Evolutionary conservation across 2,797 vertebrate genomes (phyloP), one percentile per base, ranked within the genome.

Genomic region (Lemur catta): DNA sequence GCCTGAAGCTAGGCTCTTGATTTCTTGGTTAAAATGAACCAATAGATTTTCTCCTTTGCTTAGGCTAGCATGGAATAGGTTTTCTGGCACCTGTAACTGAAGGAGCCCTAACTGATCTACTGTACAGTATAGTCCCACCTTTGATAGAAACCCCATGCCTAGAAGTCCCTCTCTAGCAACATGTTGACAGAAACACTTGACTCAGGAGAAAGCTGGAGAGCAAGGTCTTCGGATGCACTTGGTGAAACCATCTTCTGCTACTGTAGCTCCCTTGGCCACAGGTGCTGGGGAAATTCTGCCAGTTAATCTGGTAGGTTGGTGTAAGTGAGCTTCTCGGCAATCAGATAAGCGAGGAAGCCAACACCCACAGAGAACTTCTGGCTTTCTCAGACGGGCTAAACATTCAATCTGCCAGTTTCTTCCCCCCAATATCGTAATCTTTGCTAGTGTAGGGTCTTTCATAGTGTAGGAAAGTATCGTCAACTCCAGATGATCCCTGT

Each of bases 251-350:
- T 22, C 67, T 63, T 41, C 43, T 4, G 89, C 67, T n/a, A 24
- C n/a, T 24, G 14, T 6, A 41, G 84, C 63, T 57, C 35, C 50
- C 78, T 41, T 43, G 88, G 96, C 89, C 38, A 2, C 13, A 46
- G 85, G 63, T 14, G 13, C 67, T 1, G 35, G 71, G 86, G 76
- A 59, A 48, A 46, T 8, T 12, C 81, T 93, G 93, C 89, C 94
- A 71, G 84, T 52, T 82, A 93, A 92, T 84, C 95, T 89, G 93
- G 81, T 33, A 18, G 35, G 80, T 43, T 43, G 4, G 79, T 41
- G 61, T 78, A 79, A 85, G 48, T 2, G 72, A 96, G 85, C 78
- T 72, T 41, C 81, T 71, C 33, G 0, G 63, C 65, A 30, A 61
- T 88, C 90, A 91, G 96, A 52, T 84, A 88, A 28, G 76, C 0